Evolutionary conservation across 2,797 vertebrate genomes (phyloP).

Genomic region (Phataginus tetradactyla): DNA sequence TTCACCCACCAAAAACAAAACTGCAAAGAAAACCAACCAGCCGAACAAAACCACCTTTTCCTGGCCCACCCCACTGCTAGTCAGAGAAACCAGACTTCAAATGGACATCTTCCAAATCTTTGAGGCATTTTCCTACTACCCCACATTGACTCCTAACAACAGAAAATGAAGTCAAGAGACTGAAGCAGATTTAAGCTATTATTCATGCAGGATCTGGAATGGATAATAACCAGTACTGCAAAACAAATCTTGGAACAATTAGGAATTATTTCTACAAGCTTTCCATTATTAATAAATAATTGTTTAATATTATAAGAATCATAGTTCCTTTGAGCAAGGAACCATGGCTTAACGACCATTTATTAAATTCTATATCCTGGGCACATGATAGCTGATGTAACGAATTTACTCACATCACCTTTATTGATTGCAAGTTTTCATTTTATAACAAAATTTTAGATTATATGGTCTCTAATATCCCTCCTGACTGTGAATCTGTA

Average conservation of each 20-base stretch:
- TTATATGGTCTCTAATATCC: too few relatives aligned
- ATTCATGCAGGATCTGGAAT: background rate
- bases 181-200: background rate
- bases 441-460: background rate
- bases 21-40: background rate
- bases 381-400: background rate
- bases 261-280: background rate
- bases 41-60: background rate
- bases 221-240: background rate
- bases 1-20: background rate
- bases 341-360: background rate
- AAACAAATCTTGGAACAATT: background rate
- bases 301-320: background rate
- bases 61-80: background rate
- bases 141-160: too few relatives aligned
- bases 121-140: background rate
- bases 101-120: background rate
- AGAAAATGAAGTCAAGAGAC: background rate
- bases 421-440: background rate
- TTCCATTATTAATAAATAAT: background rate
- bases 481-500: background rate
- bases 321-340: background rate
- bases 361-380: background rate
- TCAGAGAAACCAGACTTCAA: background rate
- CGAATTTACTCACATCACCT: rapidly evolving